Evolutionary conservation across 2,797 vertebrate genomes (phyloP).

Genomic region (Mormyrus hasselquistii): DNA sequence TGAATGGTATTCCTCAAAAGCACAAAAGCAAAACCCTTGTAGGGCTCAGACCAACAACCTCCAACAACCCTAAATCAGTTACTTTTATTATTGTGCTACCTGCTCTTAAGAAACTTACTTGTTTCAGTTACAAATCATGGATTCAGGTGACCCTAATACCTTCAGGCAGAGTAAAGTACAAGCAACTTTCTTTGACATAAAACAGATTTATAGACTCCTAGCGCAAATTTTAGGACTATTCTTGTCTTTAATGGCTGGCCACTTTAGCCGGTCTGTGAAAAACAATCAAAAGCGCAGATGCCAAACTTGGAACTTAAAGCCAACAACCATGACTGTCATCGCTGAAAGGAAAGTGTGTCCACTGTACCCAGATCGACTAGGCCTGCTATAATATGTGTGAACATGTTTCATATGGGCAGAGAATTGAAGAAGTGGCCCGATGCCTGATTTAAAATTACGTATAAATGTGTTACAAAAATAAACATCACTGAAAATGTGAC

Average conservation of each 20-base stretch:
- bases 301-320: background rate
- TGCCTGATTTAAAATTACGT: slow-evolving; percentile 9
- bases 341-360: background rate
- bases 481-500: background rate
- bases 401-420: slow-evolving; percentile 9
- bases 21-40: background rate
- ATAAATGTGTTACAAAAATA: background rate
- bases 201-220: background rate
- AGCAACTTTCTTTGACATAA: background rate
- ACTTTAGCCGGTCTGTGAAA: background rate
- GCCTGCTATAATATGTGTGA: slow-evolving; percentile 7
- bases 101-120: background rate
- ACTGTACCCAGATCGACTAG: background rate
- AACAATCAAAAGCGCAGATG: background rate
- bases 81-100: background rate
- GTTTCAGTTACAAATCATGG: background rate
- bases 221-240: background rate
- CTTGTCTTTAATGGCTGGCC: background rate
- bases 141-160: background rate
- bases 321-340: background rate
- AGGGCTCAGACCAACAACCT: background rate
- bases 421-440: background rate
- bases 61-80: background rate
- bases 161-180: background rate
- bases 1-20: background rate